These are phyloP conservation scores for Synergus laeviventris DNA, from an alignment of 2,888 invertebrate species.

Conservation along the genomic window DNA sequence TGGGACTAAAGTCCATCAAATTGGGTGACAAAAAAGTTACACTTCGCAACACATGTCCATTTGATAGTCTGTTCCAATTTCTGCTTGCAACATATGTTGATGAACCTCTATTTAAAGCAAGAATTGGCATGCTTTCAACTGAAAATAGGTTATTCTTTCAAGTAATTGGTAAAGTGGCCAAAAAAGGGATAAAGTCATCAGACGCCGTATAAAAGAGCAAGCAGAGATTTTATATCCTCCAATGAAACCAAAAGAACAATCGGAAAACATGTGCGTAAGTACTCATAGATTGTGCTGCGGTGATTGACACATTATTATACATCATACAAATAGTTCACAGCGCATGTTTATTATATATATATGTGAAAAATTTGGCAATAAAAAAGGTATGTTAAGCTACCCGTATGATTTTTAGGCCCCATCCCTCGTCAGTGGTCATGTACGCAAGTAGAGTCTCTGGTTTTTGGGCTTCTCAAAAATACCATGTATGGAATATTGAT, in stretches of 20 bases:
- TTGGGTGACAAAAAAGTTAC: neutral
- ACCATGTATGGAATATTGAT: neutral
- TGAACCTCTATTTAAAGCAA: neutral
- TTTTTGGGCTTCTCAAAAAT: too few relatives aligned
- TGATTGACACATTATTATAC: neutral
- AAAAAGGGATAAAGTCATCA: neutral
- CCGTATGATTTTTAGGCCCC: too few relatives aligned
- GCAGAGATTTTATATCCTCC: neutral
- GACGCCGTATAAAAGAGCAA: neutral
- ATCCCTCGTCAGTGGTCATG: too few relatives aligned
- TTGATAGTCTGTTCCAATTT: neutral
- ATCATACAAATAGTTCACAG: too few relatives aligned
- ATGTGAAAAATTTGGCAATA: too few relatives aligned
- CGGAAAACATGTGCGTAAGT: neutral
- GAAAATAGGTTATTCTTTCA: neutral
- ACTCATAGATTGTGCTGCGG: neutral
- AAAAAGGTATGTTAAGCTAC: too few relatives aligned
- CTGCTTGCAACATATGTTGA: neutral
- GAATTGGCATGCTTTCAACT: neutral
- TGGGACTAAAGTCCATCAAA: neutral
- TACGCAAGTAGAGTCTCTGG: too few relatives aligned
- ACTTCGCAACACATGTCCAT: neutral
- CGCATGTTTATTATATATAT: too few relatives aligned
- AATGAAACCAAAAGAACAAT: neutral
- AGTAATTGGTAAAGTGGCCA: neutral